Base-by-base conservation (phyloP, 2,888 invertebrate genomes). In the Trichacis sp. region DNA sequence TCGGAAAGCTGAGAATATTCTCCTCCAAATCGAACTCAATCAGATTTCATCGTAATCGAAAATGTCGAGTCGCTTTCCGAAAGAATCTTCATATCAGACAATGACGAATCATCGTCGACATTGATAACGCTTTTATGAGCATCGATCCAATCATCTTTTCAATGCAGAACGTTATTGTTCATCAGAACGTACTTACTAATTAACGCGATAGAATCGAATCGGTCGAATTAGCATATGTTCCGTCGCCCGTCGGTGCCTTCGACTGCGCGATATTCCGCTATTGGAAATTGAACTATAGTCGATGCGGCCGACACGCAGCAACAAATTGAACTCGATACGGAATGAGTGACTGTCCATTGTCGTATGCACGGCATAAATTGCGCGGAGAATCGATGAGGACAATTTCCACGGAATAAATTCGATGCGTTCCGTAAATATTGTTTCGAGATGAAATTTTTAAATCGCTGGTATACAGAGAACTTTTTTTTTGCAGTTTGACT, bases 331-430 rank as follows among this genome's bases (percentile, higher is more conserved):
- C 55, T 52, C 69, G 65, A 60, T 60, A 59, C 53, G 57, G 55
- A 65, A 69, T 65, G 65, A 69, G 66, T 60, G 69, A 69, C 64
- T 55, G 57, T 53, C 66, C 53, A 66, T 69, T 69, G 64, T 61
- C 58, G 55, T 55, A 45, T 61, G 57, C 57, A 36, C 54, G 53
- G 63, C 65, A 63, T 65, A 59, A 64, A 69, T 65, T 69, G 62
- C 42, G 62, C 57, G 54, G 52, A 38, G 52, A 58, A 55, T 64
- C 47, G 61, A 42, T 55, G 55, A 45, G 54, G 20, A 60, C 63
- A 63, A 63, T 69, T 65, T 65, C 60, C 60, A 62, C 57, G 29
- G 48, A 60, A 52, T n/a, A n/a, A 56, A 65, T 61, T 68, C 64
- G 54, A 65, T 62, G 56, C 17, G 14, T 33, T 15, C 18, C 3